Evolutionary conservation across 2,113 vertebrate species (phyloP).

Genomic region (Malurus alboscapulatus): DNA sequence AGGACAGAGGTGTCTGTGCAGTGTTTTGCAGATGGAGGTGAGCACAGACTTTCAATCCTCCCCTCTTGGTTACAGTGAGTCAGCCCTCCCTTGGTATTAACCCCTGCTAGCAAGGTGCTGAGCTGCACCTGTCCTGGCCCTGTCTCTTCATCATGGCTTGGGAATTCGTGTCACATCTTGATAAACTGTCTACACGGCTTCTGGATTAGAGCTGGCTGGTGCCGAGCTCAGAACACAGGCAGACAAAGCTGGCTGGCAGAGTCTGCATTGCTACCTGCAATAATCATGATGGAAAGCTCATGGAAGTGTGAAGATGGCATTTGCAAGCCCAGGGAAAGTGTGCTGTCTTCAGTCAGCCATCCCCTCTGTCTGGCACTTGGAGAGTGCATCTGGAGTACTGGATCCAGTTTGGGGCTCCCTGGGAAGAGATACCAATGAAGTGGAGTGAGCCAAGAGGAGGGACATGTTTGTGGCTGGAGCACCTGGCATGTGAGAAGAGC

Average conservation of each 20-base stretch:
- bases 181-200: background rate
- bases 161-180: background rate
- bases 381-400: background rate
- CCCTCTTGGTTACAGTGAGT: background rate
- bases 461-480: background rate
- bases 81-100: background rate
- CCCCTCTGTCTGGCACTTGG: background rate
- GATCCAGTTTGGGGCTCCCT: background rate
- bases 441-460: background rate
- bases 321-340: background rate
- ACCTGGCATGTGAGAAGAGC: background rate
- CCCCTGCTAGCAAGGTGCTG: background rate
- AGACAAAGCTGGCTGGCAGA: background rate
- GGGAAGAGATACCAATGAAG: background rate
- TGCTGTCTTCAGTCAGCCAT: background rate
- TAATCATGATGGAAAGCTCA: background rate
- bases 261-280: background rate
- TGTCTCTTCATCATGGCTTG: background rate
- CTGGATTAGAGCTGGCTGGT: background rate
- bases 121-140: background rate
- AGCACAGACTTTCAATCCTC: background rate
- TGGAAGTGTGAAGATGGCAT: background rate
- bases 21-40: background rate
- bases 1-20: background rate
- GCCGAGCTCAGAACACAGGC: background rate